Conservation (phyloP, 2,888 invertebrate genomes). For the Phyllotreta striolata region DNA sequence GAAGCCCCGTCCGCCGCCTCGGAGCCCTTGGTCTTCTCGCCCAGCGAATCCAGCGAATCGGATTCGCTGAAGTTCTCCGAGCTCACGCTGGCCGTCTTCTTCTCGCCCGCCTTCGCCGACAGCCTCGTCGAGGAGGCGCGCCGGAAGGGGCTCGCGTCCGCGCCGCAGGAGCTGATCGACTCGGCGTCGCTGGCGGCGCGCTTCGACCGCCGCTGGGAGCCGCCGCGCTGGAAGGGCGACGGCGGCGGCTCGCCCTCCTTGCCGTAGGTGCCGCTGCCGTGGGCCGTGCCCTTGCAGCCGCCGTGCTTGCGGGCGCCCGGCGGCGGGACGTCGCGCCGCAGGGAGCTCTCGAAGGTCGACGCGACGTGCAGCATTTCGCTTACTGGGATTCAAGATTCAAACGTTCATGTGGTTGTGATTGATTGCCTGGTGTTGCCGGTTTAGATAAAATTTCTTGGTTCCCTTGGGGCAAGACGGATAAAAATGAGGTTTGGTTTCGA, state of each 20-base stretch:
- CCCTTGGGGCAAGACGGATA: too few species aligned
- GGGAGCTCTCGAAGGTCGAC: conserved; percentile 66
- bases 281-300: conserved; percentile 78
- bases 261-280: conserved; percentile 62
- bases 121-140: conserved; percentile 41
- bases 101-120: conserved; percentile 47
- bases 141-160: conserved; percentile 41
- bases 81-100: conserved; percentile 67
- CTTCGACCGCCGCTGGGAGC: conserved; percentile 64
- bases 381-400: conserved; percentile 4
- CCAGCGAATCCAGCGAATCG: conserved; percentile 68
- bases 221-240: conserved; percentile 62
- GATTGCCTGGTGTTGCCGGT: too few species aligned
- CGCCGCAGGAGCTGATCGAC: conserved; percentile 26
- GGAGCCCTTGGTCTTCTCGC: conserved; percentile 44
- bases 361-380: conserved; percentile 56
- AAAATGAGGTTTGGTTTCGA: too few species aligned
- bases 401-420: conserved; percentile 1
- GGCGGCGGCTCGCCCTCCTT: conserved; percentile 41
- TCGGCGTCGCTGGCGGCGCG: conserved; percentile 49
- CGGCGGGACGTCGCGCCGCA: conserved; percentile 61
- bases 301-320: conserved; percentile 68
- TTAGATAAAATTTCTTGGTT: too few species aligned
- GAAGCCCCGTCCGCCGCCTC: conserved; percentile 47
- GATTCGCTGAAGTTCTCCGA: conserved; percentile 74